Conservation (phyloP, 2,113 vertebrate species). For the Equus przewalskii region DNA sequence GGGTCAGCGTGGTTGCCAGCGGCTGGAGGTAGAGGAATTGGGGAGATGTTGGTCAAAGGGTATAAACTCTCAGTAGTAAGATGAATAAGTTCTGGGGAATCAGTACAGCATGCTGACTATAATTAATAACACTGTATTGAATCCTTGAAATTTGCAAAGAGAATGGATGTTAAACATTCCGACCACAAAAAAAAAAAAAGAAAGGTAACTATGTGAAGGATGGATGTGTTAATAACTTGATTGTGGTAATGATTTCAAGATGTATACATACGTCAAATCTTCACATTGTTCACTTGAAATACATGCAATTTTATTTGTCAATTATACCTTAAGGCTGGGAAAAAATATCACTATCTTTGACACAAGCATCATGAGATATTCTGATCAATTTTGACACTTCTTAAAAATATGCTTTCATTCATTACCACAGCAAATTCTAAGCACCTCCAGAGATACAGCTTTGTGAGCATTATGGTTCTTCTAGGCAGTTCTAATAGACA, state of each 20-base stretch:
- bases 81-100: not conserved
- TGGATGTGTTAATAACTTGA: not conserved
- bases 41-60: not conserved
- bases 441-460: not conserved
- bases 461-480: not conserved
- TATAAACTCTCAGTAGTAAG: not conserved
- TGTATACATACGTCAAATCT: not conserved
- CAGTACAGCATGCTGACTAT: not conserved
- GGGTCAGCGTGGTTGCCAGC: not conserved
- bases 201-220: not conserved
- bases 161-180: not conserved
- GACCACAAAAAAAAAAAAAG: not conserved
- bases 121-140: not conserved
- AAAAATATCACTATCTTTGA: not conserved
- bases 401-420: not conserved
- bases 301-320: not conserved
- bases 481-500: not conserved
- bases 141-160: not conserved
- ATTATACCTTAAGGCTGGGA: not conserved
- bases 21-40: not conserved
- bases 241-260: not conserved
- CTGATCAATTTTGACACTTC: slow-evolving; percentile 20
- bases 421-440: not conserved
- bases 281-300: not conserved
- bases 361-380: not conserved